These are phyloP conservation scores for Amphipyra tragopoginis DNA, from an alignment of 2,888 invertebrate species.

Conservation along the genomic window DNA sequence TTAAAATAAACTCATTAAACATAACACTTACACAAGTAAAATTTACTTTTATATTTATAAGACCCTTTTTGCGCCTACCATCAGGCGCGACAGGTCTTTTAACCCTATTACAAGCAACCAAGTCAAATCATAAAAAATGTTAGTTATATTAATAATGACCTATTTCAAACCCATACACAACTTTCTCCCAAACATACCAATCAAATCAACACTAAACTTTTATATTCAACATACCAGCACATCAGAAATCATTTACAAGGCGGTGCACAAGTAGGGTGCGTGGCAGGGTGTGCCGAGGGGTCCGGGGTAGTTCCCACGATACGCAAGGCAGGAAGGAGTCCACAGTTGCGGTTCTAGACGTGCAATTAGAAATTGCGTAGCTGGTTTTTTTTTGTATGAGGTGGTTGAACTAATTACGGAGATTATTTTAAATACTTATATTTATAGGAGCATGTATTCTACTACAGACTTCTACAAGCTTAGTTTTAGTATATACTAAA, in stretches of 20 bases:
- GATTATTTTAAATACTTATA: background rate
- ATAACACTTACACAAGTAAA: too few species aligned
- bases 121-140: too few species aligned
- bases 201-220: constrained; percentile 21
- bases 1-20: too few species aligned
- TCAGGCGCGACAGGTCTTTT: too few species aligned
- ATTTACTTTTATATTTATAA: too few species aligned
- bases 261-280: constrained; percentile 51
- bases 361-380: constrained; percentile 47
- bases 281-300: constrained; percentile 43
- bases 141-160: too few species aligned
- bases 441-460: too few species aligned
- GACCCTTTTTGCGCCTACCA: too few species aligned
- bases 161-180: background rate
- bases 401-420: constrained; percentile 30
- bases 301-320: constrained; percentile 58
- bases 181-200: constrained; percentile 10
- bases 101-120: too few species aligned
- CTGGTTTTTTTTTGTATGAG: constrained; percentile 9
- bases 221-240: constrained; percentile 47
- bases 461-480: too few species aligned
- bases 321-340: constrained; percentile 39
- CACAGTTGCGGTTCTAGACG: constrained; percentile 40
- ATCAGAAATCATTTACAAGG: constrained; percentile 52
- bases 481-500: too few species aligned